Base-by-base conservation (phyloP, 2,888 invertebrate species). In the Neoscelio sp. region DNA sequence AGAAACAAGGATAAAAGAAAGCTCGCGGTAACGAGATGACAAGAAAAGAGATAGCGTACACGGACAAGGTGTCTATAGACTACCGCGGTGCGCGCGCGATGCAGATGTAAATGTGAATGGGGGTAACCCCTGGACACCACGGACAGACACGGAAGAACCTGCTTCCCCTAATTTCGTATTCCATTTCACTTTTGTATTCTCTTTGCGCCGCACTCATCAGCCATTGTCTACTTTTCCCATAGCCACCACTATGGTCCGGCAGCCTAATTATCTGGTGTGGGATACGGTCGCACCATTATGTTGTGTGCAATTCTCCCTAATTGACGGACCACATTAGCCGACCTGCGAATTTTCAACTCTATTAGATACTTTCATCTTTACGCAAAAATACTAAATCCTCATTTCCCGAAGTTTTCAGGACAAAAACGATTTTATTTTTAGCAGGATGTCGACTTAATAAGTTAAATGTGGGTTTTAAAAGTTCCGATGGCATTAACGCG, bases 141-240 rank as follows among this genome's bases (percentile, higher is more conserved):
- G 60, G 38, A 56, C 80, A 76, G 70, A 81, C 79, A 82, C 71
- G 84, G 78, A 84, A 84, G 83, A 84, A 82, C 80, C 65, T 74
- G 78, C 73, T 82, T 80, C 83, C 85, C 85, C 85, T 89, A 89
- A 87, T 89, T 87, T 80, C 84, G 87, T 89, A 89, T 89, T 89
- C 89, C 85, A 88, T 89, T 89, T 89, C 86, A 84, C 85, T 88
- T 84, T 83, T 83, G 85, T 83, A 88, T 89, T 89, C 88, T 85
- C 88, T 89, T 88, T 89, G 82, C 80, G 74, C 77, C 74, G 77
- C 80, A 68, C 81, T 86, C 85, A 82, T 85, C 85, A 84, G 82
- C 85, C 87, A 87, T 89, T 89, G 89, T 89, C 87, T 86, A 85
- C 84, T 86, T 85, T 87, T 85, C 83, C 84, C 85, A 82, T 83